Conservation (phyloP, 1,140 invertebrate genomes). For the Philotrypesis tridentata region DNA sequence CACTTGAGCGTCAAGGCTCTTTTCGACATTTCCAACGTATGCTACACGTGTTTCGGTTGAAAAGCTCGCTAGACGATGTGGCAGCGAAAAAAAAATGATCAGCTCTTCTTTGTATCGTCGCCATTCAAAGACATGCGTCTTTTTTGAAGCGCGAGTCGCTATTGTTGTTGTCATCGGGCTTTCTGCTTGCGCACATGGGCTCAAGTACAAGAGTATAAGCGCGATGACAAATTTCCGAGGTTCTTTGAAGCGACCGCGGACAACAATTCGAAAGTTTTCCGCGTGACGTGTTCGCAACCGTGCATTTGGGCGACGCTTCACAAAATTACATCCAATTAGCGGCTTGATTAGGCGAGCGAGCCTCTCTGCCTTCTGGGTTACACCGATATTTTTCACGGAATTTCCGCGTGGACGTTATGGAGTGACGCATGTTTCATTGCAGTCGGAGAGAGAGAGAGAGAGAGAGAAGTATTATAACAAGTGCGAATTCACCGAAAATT, state of each 20-base stretch:
- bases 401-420: conserved; percentile 5
- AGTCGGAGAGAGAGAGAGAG: no score
- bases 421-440: neutral
- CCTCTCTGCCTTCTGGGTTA: neutral
- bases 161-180: neutral
- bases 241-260: neutral
- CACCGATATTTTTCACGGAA: neutral
- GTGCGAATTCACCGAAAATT: conserved; percentile 11
- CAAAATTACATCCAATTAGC: conserved; percentile 23
- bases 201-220: neutral
- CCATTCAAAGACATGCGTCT: no score
- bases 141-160: no score
- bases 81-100: neutral
- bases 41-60: neutral
- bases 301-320: neutral
- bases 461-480: neutral
- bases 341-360: neutral
- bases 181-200: no score
- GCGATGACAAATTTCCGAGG: conserved; percentile 22
- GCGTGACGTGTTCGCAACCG: neutral
- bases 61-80: neutral
- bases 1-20: no score
- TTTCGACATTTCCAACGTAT: no score
- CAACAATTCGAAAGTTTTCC: conserved; percentile 30
- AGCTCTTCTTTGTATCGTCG: neutral